Percentiles rank a stretch among this genome's conserved stretches.
Conservation (phyloP, 1,140 invertebrate species). For the Frieseomelitta varia region DNA sequence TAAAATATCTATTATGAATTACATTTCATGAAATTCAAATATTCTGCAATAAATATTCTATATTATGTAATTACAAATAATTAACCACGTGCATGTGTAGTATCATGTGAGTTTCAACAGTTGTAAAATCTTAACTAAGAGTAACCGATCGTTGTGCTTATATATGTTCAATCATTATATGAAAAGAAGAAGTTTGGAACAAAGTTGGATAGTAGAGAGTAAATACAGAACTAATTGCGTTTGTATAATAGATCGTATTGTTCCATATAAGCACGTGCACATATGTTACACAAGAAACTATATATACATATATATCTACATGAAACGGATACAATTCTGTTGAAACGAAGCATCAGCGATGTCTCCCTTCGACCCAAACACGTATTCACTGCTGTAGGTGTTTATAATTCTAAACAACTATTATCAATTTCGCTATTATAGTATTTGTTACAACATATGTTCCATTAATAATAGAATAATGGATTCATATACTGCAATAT, state of each 20-base stretch:
- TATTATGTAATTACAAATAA: neutral
- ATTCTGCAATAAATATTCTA: too few species aligned
- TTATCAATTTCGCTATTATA: constrained; percentile 22
- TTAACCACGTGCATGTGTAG: neutral
- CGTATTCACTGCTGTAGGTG: neutral
- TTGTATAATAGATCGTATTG: neutral
- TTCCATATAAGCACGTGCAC: neutral
- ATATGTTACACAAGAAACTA: neutral
- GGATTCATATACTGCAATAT: neutral
- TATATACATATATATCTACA: neutral
- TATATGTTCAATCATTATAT: neutral
- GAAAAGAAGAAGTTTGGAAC: neutral
- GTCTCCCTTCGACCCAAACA: neutral
- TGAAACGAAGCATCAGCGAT: constrained; percentile 30
- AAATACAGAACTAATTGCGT: neutral
- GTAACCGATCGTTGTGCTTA: neutral
- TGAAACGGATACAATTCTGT: constrained; percentile 35
- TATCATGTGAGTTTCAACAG: too few species aligned
- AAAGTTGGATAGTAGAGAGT: neutral
- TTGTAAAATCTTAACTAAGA: too few species aligned
- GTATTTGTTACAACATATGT: neutral
- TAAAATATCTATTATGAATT: neutral
- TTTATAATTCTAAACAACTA: constrained; percentile 49
- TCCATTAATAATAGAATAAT: neutral
- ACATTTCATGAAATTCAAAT: too few species aligned